phyloP scores from a whole-genome alignment of 2,797 vertebrate species.

The Poeciliopsis paucimaculata region DNA sequence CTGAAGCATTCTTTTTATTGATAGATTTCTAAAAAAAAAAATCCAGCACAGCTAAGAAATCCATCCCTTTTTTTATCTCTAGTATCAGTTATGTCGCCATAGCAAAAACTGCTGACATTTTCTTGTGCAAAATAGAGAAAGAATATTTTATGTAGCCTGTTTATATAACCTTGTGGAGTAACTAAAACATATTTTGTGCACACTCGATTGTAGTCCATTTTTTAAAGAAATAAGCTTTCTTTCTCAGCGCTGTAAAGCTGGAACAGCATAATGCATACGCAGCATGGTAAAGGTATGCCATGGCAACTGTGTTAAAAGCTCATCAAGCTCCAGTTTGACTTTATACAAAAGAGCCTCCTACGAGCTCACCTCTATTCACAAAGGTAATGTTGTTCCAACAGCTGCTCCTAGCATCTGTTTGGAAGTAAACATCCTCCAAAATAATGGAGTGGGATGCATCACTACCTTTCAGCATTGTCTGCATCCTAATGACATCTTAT shows the following conservation, averaged over 20 bases:
- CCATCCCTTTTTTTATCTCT: neutral
- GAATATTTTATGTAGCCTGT: neutral
- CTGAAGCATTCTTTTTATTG: neutral
- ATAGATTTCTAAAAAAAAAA: neutral
- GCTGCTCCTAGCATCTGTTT: constrained; percentile 47
- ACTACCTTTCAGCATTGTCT: constrained; percentile 31
- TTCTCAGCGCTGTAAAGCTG: constrained; percentile 5
- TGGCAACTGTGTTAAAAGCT: constrained; percentile 27
- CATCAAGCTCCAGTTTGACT: constrained; percentile 28
- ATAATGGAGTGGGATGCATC: constrained; percentile 48
- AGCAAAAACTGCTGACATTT: neutral
- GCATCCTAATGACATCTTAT: constrained; percentile 23
- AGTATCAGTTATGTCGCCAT: neutral
- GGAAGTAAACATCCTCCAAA: constrained; percentile 53
- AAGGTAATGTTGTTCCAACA: constrained; percentile 54
- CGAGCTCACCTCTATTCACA: constrained; percentile 38
- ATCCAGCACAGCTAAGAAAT: neutral
- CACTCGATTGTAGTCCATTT: constrained; percentile 9
- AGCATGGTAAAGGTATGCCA: constrained; percentile 12
- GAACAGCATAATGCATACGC: neutral
- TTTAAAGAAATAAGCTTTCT: constrained; percentile 8
- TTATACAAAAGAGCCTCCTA: constrained; percentile 32
- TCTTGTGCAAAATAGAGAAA: neutral
- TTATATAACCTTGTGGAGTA: constrained; percentile 24
- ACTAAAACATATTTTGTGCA: constrained; percentile 1